These are phyloP conservation scores for Pipistrellus kuhlii DNA, from an alignment of 2,797 vertebrate species.

Conservation along the genomic window DNA sequence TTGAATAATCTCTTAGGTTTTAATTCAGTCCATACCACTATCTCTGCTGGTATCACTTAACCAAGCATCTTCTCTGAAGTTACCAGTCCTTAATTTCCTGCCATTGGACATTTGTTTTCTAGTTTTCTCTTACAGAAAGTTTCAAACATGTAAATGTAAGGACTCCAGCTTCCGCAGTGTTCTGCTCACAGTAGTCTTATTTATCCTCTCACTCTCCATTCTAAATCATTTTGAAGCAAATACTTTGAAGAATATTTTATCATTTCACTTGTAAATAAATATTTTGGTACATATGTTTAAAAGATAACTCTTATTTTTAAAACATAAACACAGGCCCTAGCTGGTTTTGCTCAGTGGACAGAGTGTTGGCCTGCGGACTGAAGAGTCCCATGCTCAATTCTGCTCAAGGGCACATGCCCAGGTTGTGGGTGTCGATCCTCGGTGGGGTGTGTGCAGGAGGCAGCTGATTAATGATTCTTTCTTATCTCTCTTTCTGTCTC, in stretches of 20 bases:
- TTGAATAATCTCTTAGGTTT: background rate
- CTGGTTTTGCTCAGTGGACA: too few species aligned
- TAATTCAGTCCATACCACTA: background rate
- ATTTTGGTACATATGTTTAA: constrained; percentile 16
- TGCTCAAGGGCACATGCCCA: too few species aligned
- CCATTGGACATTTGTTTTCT: background rate
- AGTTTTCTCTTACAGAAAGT: background rate
- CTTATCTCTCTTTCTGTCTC: too few species aligned
- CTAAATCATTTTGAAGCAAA: constrained; percentile 15
- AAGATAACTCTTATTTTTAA: constrained; percentile 2
- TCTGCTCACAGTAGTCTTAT: background rate
- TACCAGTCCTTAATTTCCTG: background rate
- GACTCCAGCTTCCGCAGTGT: background rate
- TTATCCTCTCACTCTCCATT: background rate
- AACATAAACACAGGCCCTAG: background rate
- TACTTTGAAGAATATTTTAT: background rate
- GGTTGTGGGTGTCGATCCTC: too few species aligned
- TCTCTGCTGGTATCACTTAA: background rate
- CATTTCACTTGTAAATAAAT: constrained; percentile 43
- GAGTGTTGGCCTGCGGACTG: too few species aligned
- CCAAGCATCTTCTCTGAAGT: background rate
- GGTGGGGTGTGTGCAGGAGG: too few species aligned
- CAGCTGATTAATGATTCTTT: too few species aligned
- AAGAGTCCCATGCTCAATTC: too few species aligned
- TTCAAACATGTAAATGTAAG: background rate